Evolutionary conservation across 2,797 vertebrate species (phyloP).

Genomic region (Setipinna tenuifilis): DNA sequence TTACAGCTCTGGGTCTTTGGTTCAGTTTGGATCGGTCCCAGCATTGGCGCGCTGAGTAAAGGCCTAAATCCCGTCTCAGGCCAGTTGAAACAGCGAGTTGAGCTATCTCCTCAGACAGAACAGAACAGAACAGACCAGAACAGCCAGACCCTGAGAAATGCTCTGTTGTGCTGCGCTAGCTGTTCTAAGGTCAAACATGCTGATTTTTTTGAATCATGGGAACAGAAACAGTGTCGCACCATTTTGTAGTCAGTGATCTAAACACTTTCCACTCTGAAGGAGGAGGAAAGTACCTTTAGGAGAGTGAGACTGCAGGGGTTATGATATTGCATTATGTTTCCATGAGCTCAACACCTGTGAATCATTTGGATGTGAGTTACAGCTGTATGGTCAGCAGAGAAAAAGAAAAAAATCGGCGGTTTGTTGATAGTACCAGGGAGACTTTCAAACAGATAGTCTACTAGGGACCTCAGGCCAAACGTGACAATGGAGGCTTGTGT

Average conservation of each 20-base stretch:
- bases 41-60: slow-evolving; percentile 51
- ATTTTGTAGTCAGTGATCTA: slow-evolving; percentile 13
- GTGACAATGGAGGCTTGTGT: slow-evolving; percentile 13
- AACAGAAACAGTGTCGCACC: background rate
- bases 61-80: slow-evolving; percentile 29
- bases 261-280: background rate
- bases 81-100: background rate
- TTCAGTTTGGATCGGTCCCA: slow-evolving; percentile 64
- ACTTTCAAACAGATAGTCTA: slow-evolving; percentile 19
- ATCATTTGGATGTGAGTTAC: slow-evolving; percentile 2
- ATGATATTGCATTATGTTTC: background rate
- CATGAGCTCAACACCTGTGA: slow-evolving; percentile 18
- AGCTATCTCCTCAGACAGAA: too few relatives aligned
- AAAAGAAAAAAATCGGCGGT: background rate
- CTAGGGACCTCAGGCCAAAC: slow-evolving; percentile 2
- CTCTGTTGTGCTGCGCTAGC: background rate
- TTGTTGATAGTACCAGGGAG: slow-evolving; percentile 6
- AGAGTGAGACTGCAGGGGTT: background rate
- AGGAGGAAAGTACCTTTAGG: background rate
- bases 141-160: slow-evolving; percentile 12
- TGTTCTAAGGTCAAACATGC: slow-evolving; percentile 8
- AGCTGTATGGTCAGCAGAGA: background rate
- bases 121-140: too few relatives aligned
- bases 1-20: slow-evolving; percentile 55
- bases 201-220: background rate